phyloP scores from a whole-genome alignment of 2,797 vertebrate genomes.

The Ctenosaura bakeri region DNA sequence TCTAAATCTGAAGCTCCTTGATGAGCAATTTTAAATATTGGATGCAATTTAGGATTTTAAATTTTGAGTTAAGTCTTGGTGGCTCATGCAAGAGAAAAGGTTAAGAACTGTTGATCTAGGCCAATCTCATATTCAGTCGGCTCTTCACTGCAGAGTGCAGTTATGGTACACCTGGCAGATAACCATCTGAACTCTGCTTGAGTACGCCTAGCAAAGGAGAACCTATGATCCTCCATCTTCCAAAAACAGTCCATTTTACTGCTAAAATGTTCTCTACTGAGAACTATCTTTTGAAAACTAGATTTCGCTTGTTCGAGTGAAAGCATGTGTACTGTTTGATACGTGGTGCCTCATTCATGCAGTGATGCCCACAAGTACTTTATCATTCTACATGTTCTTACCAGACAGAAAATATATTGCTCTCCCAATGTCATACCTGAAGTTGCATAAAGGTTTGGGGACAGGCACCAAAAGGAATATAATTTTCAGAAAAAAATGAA shows the following conservation, averaged over 20 bases:
- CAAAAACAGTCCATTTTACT: not conserved
- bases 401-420: not conserved
- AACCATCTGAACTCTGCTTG: not conserved
- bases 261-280: not conserved
- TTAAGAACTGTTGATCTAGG: not conserved
- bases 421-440: not conserved
- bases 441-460: not conserved
- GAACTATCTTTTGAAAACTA: too few species aligned
- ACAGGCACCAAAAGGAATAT: not conserved
- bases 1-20: too few species aligned
- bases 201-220: not conserved
- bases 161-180: not conserved
- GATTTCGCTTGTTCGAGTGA: not conserved
- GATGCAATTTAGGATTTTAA: too few species aligned
- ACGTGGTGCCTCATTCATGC: not conserved
- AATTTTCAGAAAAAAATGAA: conserved; percentile 6
- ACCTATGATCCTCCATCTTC: not conserved
- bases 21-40: too few species aligned
- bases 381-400: not conserved
- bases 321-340: not conserved
- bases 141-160: not conserved
- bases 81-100: too few species aligned
- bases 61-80: too few species aligned
- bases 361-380: not conserved
- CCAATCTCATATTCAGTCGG: not conserved